These are phyloP conservation scores for Pachycephala philippinensis DNA, from an alignment of 2,113 vertebrate species.

Conservation along the genomic window DNA sequence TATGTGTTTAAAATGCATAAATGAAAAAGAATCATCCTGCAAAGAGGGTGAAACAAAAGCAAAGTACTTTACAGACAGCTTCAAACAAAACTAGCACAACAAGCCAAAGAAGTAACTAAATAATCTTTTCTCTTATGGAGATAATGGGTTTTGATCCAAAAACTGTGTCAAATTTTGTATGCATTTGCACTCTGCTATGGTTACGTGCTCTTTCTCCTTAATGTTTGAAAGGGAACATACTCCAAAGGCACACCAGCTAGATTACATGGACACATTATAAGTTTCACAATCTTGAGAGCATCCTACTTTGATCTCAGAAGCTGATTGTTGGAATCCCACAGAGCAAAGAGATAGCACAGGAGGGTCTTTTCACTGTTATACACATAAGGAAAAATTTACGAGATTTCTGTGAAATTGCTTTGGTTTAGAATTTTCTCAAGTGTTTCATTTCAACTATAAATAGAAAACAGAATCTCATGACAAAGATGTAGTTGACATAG, in stretches of 20 bases:
- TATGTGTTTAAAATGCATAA: neutral
- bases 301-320: constrained; percentile 68
- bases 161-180: constrained; percentile 37
- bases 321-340: constrained; percentile 49
- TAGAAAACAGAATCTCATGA: constrained; percentile 54
- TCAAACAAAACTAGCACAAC: neutral
- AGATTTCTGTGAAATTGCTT: constrained; percentile 68
- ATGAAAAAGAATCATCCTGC: neutral
- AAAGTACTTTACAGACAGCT: neutral
- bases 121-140: constrained; percentile 29
- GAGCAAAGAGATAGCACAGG: constrained; percentile 31
- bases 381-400: constrained; percentile 44
- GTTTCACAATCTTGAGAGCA: constrained; percentile 9
- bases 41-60: neutral
- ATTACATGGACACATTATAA: constrained; percentile 17
- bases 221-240: neutral
- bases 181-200: neutral
- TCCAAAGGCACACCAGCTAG: constrained; percentile 25
- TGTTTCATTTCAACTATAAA: constrained; percentile 70
- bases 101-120: neutral
- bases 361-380: constrained; percentile 57
- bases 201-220: neutral
- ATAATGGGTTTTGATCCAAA: constrained; percentile 39
- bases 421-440: constrained; percentile 58
- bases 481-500: constrained; percentile 55